Base-by-base conservation (phyloP, 2,113 vertebrate species). In the Saimiri boliviensis region DNA sequence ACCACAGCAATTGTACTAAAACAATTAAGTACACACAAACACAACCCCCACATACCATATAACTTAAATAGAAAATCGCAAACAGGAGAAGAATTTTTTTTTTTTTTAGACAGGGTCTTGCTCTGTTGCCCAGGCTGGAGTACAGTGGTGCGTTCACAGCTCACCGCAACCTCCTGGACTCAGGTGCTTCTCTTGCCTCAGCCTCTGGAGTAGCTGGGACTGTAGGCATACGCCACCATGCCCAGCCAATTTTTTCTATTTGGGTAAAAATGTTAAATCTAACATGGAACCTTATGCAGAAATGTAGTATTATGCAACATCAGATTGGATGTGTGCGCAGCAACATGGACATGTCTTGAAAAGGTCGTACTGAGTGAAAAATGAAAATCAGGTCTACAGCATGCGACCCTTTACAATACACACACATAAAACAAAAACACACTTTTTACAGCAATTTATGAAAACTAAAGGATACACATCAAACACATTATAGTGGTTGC, bases 401-500 rank as follows among this genome's bases (percentile, higher is more conserved):
- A 66, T 68, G 42, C 23, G 56, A 47, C 9, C 14, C 30, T 49
- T 93, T 74, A 92, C 16, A 76, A 79, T 49, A 60, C 37, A 42
- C 32, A 8, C 27, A 73, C 73, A 89, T 19, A 80, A 89, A 96
- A 45, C 8, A 73, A 81, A 85, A 92, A 56, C 47, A 80, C 10
- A 88, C 11, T 52, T 90, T 94, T 80, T 74, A 82, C 27, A 76
- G 85, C 93, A 87, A 79, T n/a, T 93, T 87, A 49, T 27, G 16
- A 81, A 89, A 95, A 83, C 60, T 71, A 87, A 84, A 92, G 35
- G 52, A 60, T 81, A 30, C 21, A 47, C 4, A 66, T 45, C 47
- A 81, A 94, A 92, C 30, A 87, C 56, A 66, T 93, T 79, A 79
- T 60, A 86, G 58, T 88, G 25, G 42, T 45, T 81, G 42, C 79